Evolutionary conservation across 2,797 vertebrate species (phyloP).

Genomic region (Gymnodraco acuticeps): DNA sequence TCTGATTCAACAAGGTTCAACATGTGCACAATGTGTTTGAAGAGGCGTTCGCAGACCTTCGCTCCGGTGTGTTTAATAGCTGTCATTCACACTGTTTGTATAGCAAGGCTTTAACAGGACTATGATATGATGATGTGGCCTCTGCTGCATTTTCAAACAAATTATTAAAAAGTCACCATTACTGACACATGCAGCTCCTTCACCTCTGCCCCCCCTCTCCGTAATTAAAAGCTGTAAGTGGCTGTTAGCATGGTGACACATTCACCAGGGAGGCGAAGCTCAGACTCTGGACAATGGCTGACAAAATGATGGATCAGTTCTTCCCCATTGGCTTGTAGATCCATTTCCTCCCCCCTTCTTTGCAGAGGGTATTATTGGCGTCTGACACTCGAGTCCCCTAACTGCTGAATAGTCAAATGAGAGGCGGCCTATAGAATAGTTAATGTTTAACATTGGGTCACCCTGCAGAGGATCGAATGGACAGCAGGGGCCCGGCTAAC

Average conservation of each 20-base stretch:
- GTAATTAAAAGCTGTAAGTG: slow-evolving; percentile 73
- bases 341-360: slow-evolving; percentile 77
- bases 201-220: slow-evolving; percentile 47
- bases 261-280: slow-evolving; percentile 73
- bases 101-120: slow-evolving; percentile 47
- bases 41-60: slow-evolving; percentile 62
- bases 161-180: slow-evolving; percentile 44
- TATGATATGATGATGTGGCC: slow-evolving; percentile 69
- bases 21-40: slow-evolving; percentile 66
- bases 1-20: slow-evolving; percentile 75
- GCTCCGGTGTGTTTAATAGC: slow-evolving; percentile 70
- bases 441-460: slow-evolving; percentile 87
- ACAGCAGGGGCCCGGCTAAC: slow-evolving; percentile 69
- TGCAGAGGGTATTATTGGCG: slow-evolving; percentile 90
- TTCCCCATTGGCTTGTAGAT: slow-evolving; percentile 91
- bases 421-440: slow-evolving; percentile 87
- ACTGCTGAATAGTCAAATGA: slow-evolving; percentile 94
- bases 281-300: slow-evolving; percentile 84
- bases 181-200: slow-evolving; percentile 1
- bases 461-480: slow-evolving; percentile 80
- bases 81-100: slow-evolving; percentile 62
- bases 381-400: slow-evolving; percentile 91
- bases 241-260: slow-evolving; percentile 81
- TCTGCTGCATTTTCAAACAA: slow-evolving; percentile 55
- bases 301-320: slow-evolving; percentile 94